These are phyloP conservation scores for Bilobella aurantiaca DNA, from an alignment of 1,140 invertebrate genomes.

Conservation along the genomic window DNA sequence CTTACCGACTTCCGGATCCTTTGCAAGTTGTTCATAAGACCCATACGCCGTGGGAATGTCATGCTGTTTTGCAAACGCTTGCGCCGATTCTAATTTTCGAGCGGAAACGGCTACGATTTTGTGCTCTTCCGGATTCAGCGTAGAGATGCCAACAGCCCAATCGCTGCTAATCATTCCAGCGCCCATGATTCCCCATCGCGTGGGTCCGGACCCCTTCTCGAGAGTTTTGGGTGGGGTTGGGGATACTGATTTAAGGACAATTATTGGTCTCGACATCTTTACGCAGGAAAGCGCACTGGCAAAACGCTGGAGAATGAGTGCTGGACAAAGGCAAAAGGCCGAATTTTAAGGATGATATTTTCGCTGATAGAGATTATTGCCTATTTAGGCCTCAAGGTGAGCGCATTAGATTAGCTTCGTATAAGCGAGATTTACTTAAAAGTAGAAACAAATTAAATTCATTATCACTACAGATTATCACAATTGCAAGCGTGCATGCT, in stretches of 20 bases:
- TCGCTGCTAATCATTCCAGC: slow-evolving; percentile 67
- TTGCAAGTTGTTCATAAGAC: slow-evolving; percentile 42
- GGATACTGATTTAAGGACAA: background rate
- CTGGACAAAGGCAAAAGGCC: background rate
- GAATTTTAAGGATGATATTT: background rate
- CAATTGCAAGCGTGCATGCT: background rate
- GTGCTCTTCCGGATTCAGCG: slow-evolving; percentile 54
- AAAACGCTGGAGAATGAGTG: background rate
- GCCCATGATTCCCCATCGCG: slow-evolving; percentile 59
- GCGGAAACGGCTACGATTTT: slow-evolving; percentile 32
- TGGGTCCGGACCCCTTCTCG: slow-evolving; percentile 3
- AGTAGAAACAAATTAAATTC: background rate
- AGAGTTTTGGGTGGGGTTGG: background rate
- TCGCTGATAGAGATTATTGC: background rate
- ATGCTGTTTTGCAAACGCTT: background rate
- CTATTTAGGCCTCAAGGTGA: background rate
- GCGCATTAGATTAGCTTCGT: background rate
- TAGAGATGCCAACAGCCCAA: slow-evolving; percentile 58
- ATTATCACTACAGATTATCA: background rate
- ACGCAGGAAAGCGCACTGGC: background rate
- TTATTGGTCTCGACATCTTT: background rate
- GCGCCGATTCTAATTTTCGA: background rate
- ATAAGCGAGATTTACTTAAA: background rate
- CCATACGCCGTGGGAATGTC: slow-evolving; percentile 21
- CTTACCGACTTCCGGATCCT: slow-evolving; percentile 42